These are phyloP conservation scores for Caloenas nicobarica DNA, from an alignment of 2,113 vertebrate species.

Conservation along the genomic window DNA sequence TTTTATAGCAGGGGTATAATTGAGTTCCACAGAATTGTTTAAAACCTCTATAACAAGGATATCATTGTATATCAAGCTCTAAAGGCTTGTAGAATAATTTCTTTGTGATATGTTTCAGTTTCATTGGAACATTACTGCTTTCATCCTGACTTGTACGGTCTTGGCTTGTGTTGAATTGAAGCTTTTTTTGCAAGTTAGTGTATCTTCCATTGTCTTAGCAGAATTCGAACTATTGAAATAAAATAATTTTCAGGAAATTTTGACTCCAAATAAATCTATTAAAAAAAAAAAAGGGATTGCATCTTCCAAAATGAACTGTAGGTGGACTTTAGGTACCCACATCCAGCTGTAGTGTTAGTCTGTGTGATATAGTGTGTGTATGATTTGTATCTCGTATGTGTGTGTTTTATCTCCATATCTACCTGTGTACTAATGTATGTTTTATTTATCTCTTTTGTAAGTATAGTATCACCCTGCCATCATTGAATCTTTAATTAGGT, in stretches of 20 bases:
- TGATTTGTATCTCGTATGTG: too few relatives aligned
- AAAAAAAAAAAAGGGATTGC: fast-evolving
- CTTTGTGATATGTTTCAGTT: background rate
- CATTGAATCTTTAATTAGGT: too few relatives aligned
- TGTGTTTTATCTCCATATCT: too few relatives aligned
- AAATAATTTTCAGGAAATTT: background rate
- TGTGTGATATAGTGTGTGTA: too few relatives aligned
- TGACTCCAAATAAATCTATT: background rate
- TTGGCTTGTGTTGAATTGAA: background rate
- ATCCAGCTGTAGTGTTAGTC: background rate
- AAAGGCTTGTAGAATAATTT: background rate
- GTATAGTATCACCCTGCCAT: too few relatives aligned
- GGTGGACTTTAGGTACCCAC: background rate
- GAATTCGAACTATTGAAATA: background rate
- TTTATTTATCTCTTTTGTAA: too few relatives aligned
- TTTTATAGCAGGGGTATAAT: background rate
- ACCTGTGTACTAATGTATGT: too few relatives aligned
- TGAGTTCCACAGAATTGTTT: background rate
- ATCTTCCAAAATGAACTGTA: background rate
- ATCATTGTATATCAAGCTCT: background rate
- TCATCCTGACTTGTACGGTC: background rate
- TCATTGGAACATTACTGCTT: background rate
- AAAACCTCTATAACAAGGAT: background rate
- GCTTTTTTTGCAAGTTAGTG: background rate
- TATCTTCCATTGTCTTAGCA: background rate